Evolutionary conservation across 1,140 invertebrate species (phyloP).

Genomic region (Papilio xuthus): DNA sequence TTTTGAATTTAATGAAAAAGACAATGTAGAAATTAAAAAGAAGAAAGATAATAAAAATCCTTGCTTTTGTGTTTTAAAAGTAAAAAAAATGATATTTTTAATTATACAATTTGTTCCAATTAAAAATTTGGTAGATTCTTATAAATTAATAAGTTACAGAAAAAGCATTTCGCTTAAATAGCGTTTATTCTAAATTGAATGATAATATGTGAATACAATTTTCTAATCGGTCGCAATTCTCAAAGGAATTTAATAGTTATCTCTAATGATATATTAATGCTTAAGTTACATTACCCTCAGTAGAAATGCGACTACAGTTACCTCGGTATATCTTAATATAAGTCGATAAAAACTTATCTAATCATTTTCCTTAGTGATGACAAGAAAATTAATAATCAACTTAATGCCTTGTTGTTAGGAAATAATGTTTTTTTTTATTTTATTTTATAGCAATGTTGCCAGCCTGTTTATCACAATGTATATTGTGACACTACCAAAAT

Average conservation of each 20-base stretch:
- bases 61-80: too few species aligned
- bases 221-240: neutral
- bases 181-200: neutral
- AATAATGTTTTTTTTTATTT: too few species aligned
- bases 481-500: too few species aligned
- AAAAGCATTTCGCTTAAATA: neutral
- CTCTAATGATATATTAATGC: conserved; percentile 15
- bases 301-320: conserved; percentile 9
- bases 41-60: neutral
- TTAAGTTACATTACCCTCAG: neutral
- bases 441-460: too few species aligned
- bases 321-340: neutral
- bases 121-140: neutral
- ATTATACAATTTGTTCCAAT: neutral
- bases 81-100: too few species aligned
- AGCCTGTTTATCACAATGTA: too few species aligned
- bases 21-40: neutral
- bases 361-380: neutral
- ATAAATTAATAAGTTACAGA: neutral
- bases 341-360: neutral
- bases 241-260: neutral
- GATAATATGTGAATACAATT: neutral
- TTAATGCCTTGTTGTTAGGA: neutral
- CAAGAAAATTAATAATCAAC: neutral
- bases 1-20: too few species aligned